Evolutionary conservation across 2,113 vertebrate genomes (phyloP).

Genomic region (Buteo buteo): DNA sequence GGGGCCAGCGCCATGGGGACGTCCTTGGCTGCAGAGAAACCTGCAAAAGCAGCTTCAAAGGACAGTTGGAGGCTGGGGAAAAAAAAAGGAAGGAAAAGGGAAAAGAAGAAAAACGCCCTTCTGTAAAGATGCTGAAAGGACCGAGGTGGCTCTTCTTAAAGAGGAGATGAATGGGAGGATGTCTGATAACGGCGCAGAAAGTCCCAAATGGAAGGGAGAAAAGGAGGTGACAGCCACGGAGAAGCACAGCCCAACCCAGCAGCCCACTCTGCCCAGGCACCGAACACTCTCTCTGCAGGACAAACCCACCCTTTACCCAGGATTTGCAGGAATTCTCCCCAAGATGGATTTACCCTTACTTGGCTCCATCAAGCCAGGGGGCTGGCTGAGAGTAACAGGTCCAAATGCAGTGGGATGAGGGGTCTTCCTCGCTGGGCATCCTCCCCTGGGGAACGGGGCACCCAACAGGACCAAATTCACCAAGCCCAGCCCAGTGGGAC

Average conservation of each 20-base stretch:
- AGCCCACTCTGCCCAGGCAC: neutral
- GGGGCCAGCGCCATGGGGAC: rapidly evolving
- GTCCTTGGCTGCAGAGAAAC: neutral
- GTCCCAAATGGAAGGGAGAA: neutral
- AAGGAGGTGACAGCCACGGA: neutral
- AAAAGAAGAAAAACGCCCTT: neutral
- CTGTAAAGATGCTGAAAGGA: neutral
- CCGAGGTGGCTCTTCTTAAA: rapidly evolving
- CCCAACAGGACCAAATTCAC: neutral
- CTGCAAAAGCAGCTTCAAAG: neutral
- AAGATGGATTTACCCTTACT: neutral
- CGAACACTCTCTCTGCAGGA: neutral
- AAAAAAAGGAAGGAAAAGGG: neutral
- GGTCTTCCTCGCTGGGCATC: rapidly evolving
- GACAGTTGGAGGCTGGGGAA: neutral
- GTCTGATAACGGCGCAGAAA: neutral
- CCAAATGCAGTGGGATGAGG: rapidly evolving
- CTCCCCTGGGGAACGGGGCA: neutral
- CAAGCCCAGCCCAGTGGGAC: neutral
- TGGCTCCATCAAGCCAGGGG: neutral
- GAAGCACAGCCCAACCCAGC: neutral
- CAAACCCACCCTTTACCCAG: neutral
- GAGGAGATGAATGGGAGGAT: neutral
- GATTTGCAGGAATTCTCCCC: neutral
- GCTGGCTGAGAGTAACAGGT: neutral